phyloP scores from a whole-genome alignment of 2,113 vertebrate species.

The Aptenodytes patagonicus region DNA sequence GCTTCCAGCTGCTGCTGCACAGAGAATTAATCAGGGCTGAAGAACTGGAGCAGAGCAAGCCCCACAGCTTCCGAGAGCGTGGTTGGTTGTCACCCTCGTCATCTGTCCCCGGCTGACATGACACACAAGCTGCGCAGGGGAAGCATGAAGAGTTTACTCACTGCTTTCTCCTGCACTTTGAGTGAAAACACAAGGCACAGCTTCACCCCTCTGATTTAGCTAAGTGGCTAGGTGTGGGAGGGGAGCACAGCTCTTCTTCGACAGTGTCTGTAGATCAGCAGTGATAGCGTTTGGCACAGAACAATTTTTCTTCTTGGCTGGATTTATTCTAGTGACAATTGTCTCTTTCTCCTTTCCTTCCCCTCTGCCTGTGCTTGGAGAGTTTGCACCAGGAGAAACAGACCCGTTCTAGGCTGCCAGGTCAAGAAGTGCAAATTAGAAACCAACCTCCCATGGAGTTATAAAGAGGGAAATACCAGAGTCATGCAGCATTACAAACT shows the following conservation, averaged over 20 bases:
- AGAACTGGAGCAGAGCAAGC: slow-evolving; percentile 6
- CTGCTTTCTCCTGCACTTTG: neutral
- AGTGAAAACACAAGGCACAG: neutral
- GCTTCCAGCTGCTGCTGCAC: slow-evolving; percentile 21
- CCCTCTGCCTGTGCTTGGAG: neutral
- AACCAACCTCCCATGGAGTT: neutral
- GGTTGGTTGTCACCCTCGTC: neutral
- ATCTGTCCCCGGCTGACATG: neutral
- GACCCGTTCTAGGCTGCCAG: neutral
- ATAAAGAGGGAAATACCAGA: neutral
- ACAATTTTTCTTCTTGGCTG: neutral
- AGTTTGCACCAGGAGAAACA: neutral
- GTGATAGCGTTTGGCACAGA: neutral
- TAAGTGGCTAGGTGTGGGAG: neutral
- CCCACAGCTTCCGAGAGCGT: neutral
- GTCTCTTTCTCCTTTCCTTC: neutral
- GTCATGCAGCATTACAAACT: neutral
- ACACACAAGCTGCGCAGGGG: neutral
- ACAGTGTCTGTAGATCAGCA: neutral
- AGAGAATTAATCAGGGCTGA: slow-evolving; percentile 2
- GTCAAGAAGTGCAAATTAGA: neutral
- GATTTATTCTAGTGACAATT: neutral
- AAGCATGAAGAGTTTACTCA: neutral
- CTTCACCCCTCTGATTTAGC: neutral
- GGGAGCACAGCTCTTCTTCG: neutral